Base-by-base conservation (phyloP, 1,140 invertebrate genomes). In the Sycophaga agraensis region DNA sequence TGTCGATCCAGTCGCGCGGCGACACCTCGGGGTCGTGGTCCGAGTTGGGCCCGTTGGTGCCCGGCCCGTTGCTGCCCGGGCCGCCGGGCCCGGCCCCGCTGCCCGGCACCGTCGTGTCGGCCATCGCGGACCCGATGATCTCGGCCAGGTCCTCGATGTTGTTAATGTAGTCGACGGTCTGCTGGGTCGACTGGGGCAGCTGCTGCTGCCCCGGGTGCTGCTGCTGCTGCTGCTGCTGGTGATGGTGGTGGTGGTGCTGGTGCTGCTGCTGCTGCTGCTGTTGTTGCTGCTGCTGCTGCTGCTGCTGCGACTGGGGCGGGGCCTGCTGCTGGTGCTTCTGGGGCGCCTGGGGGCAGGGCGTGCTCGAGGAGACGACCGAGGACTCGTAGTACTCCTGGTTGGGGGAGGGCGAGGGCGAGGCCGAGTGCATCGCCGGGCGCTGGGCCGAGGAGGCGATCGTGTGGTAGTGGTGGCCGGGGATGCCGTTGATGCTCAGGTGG, bases 81-180 rank as follows among this genome's bases (percentile, higher is more conserved):
- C 48, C 46, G 26, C 24, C 26, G 1, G 22, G 24, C 2, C 86
- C 86, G 57, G 87, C 87, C 58, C 86, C 84, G 39, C 85, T 84
- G 5, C 84, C 87, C 11, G 88, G 86, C 4, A 90, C 89, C 0
- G 91, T 92, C 1, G 91, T 92, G 68, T 93, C 92, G 0, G 91
- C 91, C 65, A 94, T 94, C n/a, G 91, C 91, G 1, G 89, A 92
- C 0, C 91, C 91, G 53, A 94, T 93, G 19, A 94, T 91, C 16
- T 91, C 91, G 0, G 91, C 91, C 61, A 94, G 91, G 67, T 93
- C 92, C 24, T 61, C 59, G 34, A 62, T 62, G 19, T 62, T 62
- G 37, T 62, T 62, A 4, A 62, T 62, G 35, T 62, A 62, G 8
- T 62, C 59, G 14, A 56, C 59, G 12, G 59, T 40, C 21, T 55